phyloP scores from a whole-genome alignment of 1,140 invertebrate genomes.

The Micrasema longulum region DNA sequence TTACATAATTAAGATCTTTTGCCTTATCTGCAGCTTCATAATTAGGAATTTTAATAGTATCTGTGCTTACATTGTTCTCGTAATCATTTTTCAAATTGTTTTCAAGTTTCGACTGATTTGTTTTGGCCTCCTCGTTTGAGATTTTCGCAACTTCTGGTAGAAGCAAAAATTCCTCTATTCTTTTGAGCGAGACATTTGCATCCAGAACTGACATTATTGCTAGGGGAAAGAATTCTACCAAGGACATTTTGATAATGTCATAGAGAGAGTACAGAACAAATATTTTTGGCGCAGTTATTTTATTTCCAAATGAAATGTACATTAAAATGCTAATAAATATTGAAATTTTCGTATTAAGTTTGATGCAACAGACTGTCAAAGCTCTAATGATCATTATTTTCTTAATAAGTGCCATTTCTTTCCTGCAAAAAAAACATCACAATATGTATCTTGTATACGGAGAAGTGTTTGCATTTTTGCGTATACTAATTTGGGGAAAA shows the following conservation, averaged over 20 bases:
- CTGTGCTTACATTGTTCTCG: not conserved
- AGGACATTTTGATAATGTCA: slow-evolving; percentile 76
- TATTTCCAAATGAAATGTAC: slow-evolving; percentile 75
- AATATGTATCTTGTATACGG: too few species aligned
- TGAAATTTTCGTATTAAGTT: slow-evolving; percentile 79
- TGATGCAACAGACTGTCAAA: slow-evolving; percentile 75
- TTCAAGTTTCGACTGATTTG: not conserved
- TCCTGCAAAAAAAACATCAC: slow-evolving; percentile 63
- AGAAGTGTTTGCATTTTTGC: too few species aligned
- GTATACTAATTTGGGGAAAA: too few species aligned
- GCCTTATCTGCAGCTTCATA: not conserved
- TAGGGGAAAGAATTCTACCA: slow-evolving; percentile 81
- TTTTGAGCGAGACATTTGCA: slow-evolving; percentile 74
- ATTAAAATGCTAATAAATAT: slow-evolving; percentile 84
- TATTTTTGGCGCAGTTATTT: slow-evolving; percentile 80
- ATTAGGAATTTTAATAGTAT: not conserved
- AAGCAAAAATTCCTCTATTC: slow-evolving; percentile 75
- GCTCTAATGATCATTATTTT: slow-evolving; percentile 76
- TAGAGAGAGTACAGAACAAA: slow-evolving; percentile 82
- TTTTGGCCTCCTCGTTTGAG: slow-evolving; percentile 2
- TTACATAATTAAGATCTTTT: not conserved
- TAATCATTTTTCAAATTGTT: slow-evolving; percentile 5
- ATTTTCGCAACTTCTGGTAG: slow-evolving; percentile 67
- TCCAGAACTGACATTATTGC: slow-evolving; percentile 71
- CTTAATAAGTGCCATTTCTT: slow-evolving; percentile 77